Conservation (phyloP, 2,888 invertebrate genomes). For the Phalera bucephala region DNA sequence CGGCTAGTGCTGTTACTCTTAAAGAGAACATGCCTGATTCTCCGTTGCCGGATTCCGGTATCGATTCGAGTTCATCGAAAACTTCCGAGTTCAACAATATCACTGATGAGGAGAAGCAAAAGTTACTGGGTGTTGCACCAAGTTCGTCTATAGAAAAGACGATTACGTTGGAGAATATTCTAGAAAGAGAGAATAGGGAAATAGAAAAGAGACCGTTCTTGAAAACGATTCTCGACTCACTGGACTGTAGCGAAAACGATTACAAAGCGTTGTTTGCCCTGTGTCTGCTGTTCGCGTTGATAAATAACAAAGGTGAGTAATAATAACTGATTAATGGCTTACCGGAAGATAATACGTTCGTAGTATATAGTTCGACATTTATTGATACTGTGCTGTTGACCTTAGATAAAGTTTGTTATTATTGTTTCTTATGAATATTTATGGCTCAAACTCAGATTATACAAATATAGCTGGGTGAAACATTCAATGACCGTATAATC, state of each 20-base stretch:
- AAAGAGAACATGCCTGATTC: constrained; percentile 77
- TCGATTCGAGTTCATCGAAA: constrained; percentile 67
- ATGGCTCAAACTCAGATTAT: neutral
- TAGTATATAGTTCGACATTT: constrained; percentile 7
- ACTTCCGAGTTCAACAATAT: constrained; percentile 87
- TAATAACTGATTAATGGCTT: constrained; percentile 12
- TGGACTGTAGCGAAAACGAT: constrained; percentile 96
- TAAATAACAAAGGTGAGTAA: constrained; percentile 94
- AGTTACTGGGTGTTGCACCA: constrained; percentile 59
- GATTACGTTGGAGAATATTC: constrained; percentile 52
- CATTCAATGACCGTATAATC: too few relatives aligned
- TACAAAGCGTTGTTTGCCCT: constrained; percentile 95
- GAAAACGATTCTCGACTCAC: constrained; percentile 92
- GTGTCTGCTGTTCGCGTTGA: constrained; percentile 95
- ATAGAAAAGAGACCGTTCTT: constrained; percentile 90
- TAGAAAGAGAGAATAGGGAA: constrained; percentile 65
- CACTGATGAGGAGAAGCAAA: constrained; percentile 96
- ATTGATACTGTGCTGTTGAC: constrained; percentile 11
- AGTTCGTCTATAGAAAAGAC: constrained; percentile 43
- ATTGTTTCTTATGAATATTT: constrained; percentile 4
- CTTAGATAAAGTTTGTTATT: constrained; percentile 9
- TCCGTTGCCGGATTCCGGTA: constrained; percentile 72
- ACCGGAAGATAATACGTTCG: constrained; percentile 8
- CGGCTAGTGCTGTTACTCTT: constrained; percentile 25
- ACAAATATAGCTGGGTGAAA: too few relatives aligned